phyloP scores from a whole-genome alignment of 2,113 vertebrate genomes.

The Glareola pratincola region DNA sequence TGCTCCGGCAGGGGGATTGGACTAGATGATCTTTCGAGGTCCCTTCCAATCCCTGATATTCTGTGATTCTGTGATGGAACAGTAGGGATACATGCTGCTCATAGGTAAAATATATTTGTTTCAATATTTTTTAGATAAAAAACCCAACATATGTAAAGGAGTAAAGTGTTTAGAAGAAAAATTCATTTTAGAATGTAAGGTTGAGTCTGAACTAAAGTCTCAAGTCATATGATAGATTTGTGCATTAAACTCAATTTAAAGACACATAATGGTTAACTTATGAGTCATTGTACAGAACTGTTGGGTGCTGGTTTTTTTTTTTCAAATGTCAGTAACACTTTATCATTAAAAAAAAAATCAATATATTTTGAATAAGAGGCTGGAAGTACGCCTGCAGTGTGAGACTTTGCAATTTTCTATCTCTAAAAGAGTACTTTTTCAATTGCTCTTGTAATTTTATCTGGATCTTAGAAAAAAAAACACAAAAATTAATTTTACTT shows the following conservation, averaged over 20 bases:
- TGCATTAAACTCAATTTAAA: background rate
- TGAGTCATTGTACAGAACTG: background rate
- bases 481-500: constrained; percentile 39
- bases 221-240: background rate
- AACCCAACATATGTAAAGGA: background rate
- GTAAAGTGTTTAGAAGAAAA: background rate
- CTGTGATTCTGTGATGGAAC: too few relatives aligned
- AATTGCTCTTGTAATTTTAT: constrained; percentile 1
- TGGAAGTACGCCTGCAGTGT: background rate
- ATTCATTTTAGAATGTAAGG: background rate
- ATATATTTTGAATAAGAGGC: background rate
- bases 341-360: background rate
- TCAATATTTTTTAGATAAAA: background rate
- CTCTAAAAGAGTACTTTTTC: constrained; percentile 4
- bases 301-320: background rate
- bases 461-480: constrained; percentile 50
- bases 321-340: background rate
- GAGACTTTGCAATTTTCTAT: background rate
- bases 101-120: background rate
- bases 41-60: too few relatives aligned
- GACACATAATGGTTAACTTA: background rate
- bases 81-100: accelerated
- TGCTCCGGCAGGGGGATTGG: too few relatives aligned
- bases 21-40: too few relatives aligned
- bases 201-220: background rate